Evolutionary conservation across 53 echinoderm and acorn worm genomes (phyloP), one percentile per base, ranked within the genome.

Genomic region (Hippasteria phrygiana): DNA sequence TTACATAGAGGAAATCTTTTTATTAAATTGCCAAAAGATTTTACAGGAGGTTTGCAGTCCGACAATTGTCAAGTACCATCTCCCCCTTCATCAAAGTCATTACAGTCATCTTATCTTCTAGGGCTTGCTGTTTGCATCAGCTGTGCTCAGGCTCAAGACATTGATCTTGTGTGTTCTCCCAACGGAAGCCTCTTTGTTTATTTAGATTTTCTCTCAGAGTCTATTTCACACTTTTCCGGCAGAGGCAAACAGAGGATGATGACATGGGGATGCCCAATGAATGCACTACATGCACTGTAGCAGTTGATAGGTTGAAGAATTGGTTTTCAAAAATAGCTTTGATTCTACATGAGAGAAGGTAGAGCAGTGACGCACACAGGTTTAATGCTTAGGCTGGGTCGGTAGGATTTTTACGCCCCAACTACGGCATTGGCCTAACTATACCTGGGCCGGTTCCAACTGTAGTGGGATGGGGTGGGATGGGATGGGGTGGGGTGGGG

Each of bases 191-290:
- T 1, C 35, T 31, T 37, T 81, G 81, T 81, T 81, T 81, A 81
- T 81, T 81, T 81, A 46, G 31, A 10, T 81, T 65, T 45, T 50
- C 75, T 31, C 43, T 28, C 45, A 43, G 29, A 42, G 43, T 16
- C 47, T 43, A 64, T 63, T 81, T 81, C 81, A 65, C 81, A 81
- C 65, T 81, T 65, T 81, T n/a, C 45, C 64, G 16, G 22, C 63
- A 31, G 63, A 81, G 65, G 63, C 65, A 64, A 63, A 65, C 64
- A 65, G 63, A 24, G 64, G 38, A 22, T 56, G 78, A 59, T 78
- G 59, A 59, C 78, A 78, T 41, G 78, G 20, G 55, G 78, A 59
- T 76, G 76, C 47, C 76, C 50, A n/a, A 36, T 78, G 55, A 8
- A 43, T 40, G 41, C 24, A 18, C 47, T 51, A 32, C 9, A 40